Conservation (phyloP, 2,888 invertebrate genomes). For the Stenichneumon culpator region DNA sequence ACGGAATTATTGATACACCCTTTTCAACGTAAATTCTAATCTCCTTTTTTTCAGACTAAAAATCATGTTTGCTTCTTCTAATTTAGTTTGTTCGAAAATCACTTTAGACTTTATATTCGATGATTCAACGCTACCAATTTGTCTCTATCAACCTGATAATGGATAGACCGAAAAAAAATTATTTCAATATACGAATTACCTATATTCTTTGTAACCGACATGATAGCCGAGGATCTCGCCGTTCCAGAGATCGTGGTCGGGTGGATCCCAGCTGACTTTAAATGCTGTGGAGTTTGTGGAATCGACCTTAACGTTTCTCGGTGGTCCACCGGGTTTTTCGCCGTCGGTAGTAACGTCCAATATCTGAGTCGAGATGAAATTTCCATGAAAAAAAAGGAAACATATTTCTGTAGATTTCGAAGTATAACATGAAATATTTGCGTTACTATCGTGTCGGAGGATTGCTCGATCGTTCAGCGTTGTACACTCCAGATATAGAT, state of each 20-base stretch:
- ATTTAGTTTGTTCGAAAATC: background rate
- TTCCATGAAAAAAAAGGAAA: slow-evolving; percentile 1
- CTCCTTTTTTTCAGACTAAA: background rate
- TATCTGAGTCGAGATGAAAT: slow-evolving; percentile 75
- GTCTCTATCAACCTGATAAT: background rate
- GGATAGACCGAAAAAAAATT: background rate
- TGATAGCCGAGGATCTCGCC: slow-evolving; percentile 95
- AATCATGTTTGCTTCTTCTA: background rate
- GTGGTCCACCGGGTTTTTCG: slow-evolving; percentile 91
- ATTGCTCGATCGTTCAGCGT: background rate
- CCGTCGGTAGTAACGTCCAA: slow-evolving; percentile 83
- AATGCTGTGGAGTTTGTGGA: slow-evolving; percentile 94
- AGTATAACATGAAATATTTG: slow-evolving; percentile 22
- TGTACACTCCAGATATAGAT: background rate
- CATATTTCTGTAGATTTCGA: background rate
- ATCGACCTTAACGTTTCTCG: slow-evolving; percentile 93
- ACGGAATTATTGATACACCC: slow-evolving; percentile 8
- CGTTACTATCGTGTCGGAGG: slow-evolving; percentile 4
- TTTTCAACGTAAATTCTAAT: background rate
- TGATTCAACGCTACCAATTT: background rate
- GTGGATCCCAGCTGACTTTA: slow-evolving; percentile 95
- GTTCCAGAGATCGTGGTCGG: slow-evolving; percentile 94
- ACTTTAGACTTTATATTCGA: background rate
- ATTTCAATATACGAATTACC: slow-evolving; percentile 73
- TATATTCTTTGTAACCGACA: slow-evolving; percentile 91